Evolutionary conservation across 2,113 vertebrate species (phyloP).

Genomic region (Colossoma macropomum): DNA sequence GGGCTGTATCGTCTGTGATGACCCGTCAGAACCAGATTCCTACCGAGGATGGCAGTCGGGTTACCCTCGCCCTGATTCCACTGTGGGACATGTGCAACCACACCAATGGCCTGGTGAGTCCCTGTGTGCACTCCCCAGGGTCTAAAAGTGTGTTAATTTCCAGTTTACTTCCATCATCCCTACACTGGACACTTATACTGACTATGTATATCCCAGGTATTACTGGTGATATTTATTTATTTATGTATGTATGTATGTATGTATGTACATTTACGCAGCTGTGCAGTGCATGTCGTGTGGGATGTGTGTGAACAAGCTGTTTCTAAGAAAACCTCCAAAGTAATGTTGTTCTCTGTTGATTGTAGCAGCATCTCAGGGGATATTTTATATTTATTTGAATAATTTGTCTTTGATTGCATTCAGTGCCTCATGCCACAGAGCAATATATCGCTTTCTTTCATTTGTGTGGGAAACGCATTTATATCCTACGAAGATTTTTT

Average conservation of each 20-base stretch:
- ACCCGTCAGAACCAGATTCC: constrained; percentile 98
- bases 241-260: too few relatives aligned
- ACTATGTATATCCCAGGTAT: not conserved
- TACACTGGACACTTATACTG: not conserved
- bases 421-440: constrained; percentile 57
- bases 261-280: not conserved
- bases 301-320: not conserved
- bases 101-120: constrained; percentile 93
- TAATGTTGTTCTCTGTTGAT: constrained; percentile 33
- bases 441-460: constrained; percentile 53
- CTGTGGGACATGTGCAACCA: constrained; percentile 99
- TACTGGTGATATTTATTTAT: not conserved
- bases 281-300: not conserved
- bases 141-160: not conserved
- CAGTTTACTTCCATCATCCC: not conserved
- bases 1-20: constrained; percentile 98
- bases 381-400: constrained; percentile 58
- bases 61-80: constrained; percentile 95
- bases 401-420: constrained; percentile 61
- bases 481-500: constrained; percentile 46
- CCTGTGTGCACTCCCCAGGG: not conserved
- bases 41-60: constrained; percentile 92
- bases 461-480: constrained; percentile 52
- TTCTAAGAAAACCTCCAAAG: not conserved
- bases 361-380: constrained; percentile 51